Conservation (phyloP, 2,113 vertebrate species). For the Mormyrus lacerda region DNA sequence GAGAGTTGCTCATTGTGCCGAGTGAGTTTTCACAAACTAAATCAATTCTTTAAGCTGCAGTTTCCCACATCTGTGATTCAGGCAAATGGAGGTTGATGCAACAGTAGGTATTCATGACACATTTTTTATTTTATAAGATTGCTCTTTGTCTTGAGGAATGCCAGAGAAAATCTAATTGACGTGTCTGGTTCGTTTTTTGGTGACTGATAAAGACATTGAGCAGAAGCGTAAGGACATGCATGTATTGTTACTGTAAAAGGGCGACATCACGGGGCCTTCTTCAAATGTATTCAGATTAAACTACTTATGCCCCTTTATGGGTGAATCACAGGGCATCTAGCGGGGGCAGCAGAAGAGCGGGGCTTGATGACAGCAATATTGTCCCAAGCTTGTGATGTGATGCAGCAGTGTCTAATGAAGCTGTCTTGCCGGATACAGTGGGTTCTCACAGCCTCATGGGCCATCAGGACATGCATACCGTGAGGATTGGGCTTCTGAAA, state of each 20-base stretch:
- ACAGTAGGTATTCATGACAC: slow-evolving; percentile 3
- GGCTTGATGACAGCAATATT: slow-evolving; percentile 20
- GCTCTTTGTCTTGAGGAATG: slow-evolving; percentile 3
- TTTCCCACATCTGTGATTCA: slow-evolving; percentile 27
- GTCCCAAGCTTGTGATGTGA: background rate
- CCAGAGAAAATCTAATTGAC: slow-evolving; percentile 20
- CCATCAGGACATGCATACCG: background rate
- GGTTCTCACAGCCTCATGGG: background rate
- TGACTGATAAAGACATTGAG: slow-evolving; percentile 22
- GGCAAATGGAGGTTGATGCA: background rate
- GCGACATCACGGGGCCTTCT: background rate
- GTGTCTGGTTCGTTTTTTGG: background rate
- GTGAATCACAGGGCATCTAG: slow-evolving; percentile 24
- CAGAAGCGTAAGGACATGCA: background rate
- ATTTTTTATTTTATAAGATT: slow-evolving; percentile 10
- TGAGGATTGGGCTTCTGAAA: slow-evolving; percentile 7
- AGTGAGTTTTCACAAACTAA: slow-evolving; percentile 42
- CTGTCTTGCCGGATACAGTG: background rate
- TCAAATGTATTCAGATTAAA: slow-evolving; percentile 30
- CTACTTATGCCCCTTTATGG: slow-evolving; percentile 25
- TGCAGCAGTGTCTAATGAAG: slow-evolving; percentile 15
- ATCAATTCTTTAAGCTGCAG: slow-evolving; percentile 38
- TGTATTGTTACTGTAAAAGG: slow-evolving; percentile 12
- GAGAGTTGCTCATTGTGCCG: slow-evolving; percentile 41
- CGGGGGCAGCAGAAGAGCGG: slow-evolving; percentile 22